These are phyloP conservation scores for Microctonus hyperodae DNA, from an alignment of 2,888 invertebrate genomes.

Conservation along the genomic window DNA sequence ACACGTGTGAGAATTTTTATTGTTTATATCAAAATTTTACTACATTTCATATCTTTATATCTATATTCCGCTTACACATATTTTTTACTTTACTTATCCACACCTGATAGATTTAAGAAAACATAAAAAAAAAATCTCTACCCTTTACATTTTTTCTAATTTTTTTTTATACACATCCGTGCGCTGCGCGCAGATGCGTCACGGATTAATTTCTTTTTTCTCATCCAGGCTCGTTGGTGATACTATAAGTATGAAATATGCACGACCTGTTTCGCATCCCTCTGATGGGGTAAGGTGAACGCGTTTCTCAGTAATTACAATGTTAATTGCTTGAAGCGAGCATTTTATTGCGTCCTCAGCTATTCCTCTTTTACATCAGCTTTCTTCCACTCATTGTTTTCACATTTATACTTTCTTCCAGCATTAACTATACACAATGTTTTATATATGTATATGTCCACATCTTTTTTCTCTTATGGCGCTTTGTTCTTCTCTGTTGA, in stretches of 20 bases:
- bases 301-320: slow-evolving; percentile 51
- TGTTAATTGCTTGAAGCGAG: slow-evolving; percentile 50
- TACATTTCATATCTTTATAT: neutral
- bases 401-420: neutral
- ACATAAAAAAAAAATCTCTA: neutral
- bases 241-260: slow-evolving; percentile 58
- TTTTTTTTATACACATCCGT: neutral
- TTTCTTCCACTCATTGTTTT: slow-evolving; percentile 17
- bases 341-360: slow-evolving; percentile 26
- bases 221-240: slow-evolving; percentile 38
- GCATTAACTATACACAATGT: slow-evolving; percentile 19
- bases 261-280: slow-evolving; percentile 36
- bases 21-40: neutral
- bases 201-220: slow-evolving; percentile 47
- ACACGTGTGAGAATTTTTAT: slow-evolving; percentile 26
- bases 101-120: too few relatives aligned
- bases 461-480: neutral
- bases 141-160: neutral
- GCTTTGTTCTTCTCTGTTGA: neutral
- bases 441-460: slow-evolving; percentile 8
- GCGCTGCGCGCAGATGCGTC: slow-evolving; percentile 33
- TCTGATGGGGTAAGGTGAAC: slow-evolving; percentile 26
- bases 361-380: slow-evolving; percentile 17
- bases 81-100: slow-evolving; percentile 1
- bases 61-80: slow-evolving; percentile 2